Evolutionary conservation across 1,140 invertebrate genomes (phyloP), one percentile per base, ranked within the genome.

Genomic region (Euglossa dilemma): DNA sequence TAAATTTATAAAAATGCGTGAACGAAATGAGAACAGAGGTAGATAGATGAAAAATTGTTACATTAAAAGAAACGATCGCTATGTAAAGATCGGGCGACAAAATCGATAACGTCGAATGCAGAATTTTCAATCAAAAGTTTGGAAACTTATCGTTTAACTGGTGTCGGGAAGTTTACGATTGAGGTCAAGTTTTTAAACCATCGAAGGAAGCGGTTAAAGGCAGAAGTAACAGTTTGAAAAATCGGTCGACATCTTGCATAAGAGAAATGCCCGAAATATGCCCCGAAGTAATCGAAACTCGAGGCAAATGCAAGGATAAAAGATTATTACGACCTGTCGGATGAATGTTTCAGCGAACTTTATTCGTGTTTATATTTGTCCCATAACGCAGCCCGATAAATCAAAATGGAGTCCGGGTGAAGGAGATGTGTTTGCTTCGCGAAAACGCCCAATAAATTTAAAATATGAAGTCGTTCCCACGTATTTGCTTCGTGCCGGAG

Each of bases 381-480:
- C 57, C 59, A 64, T 52, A 75, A 61, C 28, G 57, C 28, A 52
- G 6, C 23, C 45, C 25, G 7, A 50, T 75, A 52, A 76, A 43
- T 76, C 47, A 52, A 64, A 76, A 52, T 36, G 45, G 12, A 47
- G 45, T 6, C 11, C 7, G 43, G 14, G n/a, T 9, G n/a, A 63
- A 75, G 25, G 57, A 50, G 45, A 75, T 50, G 18, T 23, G 57
- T 20, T 28, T 36, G 43, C 59, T 50, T 47, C 56, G 23, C 23
- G 56, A 47, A 50, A 61, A 50, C 45, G 52, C 25, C 52, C 69
- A 28, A 63, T 75, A 75, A 63, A 75, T 75, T 75, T 63, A 28
- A 75, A 64, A 52, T 52, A 64, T n/a, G 28, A 47, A 36, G 18
- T 52, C 47, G 74, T 64, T 64, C 47, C 45, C 47, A 23, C 45